A percentile compares a stretch with the other conserved stretches of the same genome.
These are phyloP conservation scores for Clarias gariepinus DNA, from an alignment of 2,113 vertebrate genomes.

Conservation along the genomic window DNA sequence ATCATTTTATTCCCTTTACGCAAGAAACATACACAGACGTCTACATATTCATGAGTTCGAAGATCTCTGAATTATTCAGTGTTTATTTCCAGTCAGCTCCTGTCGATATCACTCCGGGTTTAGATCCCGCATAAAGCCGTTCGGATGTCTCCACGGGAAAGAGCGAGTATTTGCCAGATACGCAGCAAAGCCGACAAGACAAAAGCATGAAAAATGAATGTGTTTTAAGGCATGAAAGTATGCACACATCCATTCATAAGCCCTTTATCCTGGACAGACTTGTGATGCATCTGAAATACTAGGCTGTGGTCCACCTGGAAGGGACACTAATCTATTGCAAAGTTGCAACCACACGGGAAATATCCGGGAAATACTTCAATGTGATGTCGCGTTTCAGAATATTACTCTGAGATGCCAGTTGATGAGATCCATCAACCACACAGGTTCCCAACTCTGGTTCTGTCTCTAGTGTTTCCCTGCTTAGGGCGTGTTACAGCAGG, in stretches of 20 bases:
- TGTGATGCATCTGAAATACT: background rate
- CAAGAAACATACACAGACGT: constrained; percentile 39
- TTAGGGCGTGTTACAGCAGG: background rate
- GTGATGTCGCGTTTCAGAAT: background rate
- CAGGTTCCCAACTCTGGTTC: background rate
- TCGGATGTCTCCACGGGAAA: background rate
- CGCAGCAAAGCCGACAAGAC: background rate
- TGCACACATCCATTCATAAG: background rate
- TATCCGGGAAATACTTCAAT: background rate
- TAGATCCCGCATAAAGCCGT: constrained; percentile 25
- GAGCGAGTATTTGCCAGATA: background rate
- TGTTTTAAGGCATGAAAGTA: background rate
- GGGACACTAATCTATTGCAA: background rate
- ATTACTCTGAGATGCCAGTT: background rate
- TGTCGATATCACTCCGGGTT: constrained; percentile 47
- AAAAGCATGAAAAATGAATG: background rate
- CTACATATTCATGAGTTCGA: constrained; percentile 63
- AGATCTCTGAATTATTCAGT: constrained; percentile 70
- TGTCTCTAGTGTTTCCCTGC: background rate
- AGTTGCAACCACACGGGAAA: background rate
- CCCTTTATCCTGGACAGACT: background rate
- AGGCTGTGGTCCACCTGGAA: background rate
- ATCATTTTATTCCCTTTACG: constrained; percentile 42
- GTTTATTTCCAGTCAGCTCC: constrained; percentile 65
- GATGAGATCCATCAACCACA: background rate